A percentile compares a stretch with the other conserved stretches of the same genome.
phyloP scores from a whole-genome alignment of 2,888 invertebrate species.

The Helobdella robusta region DNA sequence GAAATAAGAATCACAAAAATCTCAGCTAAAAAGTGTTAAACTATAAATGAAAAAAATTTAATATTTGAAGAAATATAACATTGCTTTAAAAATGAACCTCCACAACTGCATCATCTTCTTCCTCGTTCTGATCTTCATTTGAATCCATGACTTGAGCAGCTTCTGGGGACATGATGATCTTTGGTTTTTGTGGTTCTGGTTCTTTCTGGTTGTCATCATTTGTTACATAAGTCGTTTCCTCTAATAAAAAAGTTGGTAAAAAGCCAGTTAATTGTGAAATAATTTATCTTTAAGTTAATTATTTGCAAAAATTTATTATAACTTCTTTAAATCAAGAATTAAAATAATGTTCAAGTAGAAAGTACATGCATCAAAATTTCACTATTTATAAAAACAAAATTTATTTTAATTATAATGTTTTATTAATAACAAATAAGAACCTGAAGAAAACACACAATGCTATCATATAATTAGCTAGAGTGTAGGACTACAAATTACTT shows the following conservation, averaged over 20 bases:
- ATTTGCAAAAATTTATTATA: background rate
- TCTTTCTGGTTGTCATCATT: slow-evolving; percentile 1
- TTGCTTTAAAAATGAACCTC: slow-evolving; percentile 51
- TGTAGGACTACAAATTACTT: slow-evolving; percentile 2
- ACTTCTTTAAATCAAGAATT: no score
- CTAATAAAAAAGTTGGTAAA: background rate
- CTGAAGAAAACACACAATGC: no score
- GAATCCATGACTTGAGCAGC: slow-evolving; percentile 27
- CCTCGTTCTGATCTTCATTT: slow-evolving; percentile 33
- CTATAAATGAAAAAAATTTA: background rate
- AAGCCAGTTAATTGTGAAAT: no score
- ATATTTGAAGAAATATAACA: background rate
- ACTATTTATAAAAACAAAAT: no score
- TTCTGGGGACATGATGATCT: slow-evolving; percentile 33
- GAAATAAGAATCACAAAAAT: no score
- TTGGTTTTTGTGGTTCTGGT: slow-evolving; percentile 4
- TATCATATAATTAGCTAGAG: no score
- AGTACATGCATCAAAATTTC: no score
- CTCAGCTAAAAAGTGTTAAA: background rate
- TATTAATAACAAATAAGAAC: no score
- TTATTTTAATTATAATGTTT: no score
- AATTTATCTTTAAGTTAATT: no score
- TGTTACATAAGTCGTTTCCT: background rate
- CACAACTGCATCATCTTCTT: slow-evolving; percentile 51
- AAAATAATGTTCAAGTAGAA: no score